Percentiles rank a stretch among this genome's conserved stretches.
phyloP scores from a whole-genome alignment of 2,888 invertebrate genomes.

The Drosophila cognata region DNA sequence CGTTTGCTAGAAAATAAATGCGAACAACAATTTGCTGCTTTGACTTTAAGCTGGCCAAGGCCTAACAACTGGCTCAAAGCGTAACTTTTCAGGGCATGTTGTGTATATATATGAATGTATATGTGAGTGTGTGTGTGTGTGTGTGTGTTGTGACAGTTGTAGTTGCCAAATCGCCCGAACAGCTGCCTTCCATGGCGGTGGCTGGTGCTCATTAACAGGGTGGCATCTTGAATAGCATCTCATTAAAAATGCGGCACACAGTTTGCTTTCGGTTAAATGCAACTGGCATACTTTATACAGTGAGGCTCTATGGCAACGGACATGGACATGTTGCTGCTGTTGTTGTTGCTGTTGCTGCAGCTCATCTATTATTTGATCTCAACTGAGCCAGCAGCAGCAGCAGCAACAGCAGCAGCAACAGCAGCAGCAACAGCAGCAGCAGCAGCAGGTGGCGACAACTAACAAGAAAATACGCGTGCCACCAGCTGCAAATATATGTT shows the following conservation, averaged over 20 bases:
- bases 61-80: constrained; percentile 12
- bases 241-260: constrained; percentile 66
- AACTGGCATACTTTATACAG: constrained; percentile 16
- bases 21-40: constrained; percentile 2
- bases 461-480: constrained; percentile 57
- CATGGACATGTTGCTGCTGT: constrained; percentile 1
- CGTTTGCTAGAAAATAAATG: neutral
- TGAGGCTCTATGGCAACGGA: neutral
- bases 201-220: constrained; percentile 65
- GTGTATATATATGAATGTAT: neutral
- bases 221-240: constrained; percentile 63
- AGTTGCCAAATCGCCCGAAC: constrained; percentile 18
- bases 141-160: constrained; percentile 28
- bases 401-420: constrained; percentile 23
- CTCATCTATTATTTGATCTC: constrained; percentile 59
- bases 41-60: constrained; percentile 30
- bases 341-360: constrained; percentile 4
- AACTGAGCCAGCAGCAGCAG: constrained; percentile 27
- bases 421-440: neutral
- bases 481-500: constrained; percentile 6
- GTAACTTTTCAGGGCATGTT: constrained; percentile 28
- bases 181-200: constrained; percentile 1
- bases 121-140: neutral
- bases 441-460: constrained; percentile 63
- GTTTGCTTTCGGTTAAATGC: constrained; percentile 39